Conservation (phyloP, 2,797 vertebrate genomes). For the Hybognathus amarus region DNA sequence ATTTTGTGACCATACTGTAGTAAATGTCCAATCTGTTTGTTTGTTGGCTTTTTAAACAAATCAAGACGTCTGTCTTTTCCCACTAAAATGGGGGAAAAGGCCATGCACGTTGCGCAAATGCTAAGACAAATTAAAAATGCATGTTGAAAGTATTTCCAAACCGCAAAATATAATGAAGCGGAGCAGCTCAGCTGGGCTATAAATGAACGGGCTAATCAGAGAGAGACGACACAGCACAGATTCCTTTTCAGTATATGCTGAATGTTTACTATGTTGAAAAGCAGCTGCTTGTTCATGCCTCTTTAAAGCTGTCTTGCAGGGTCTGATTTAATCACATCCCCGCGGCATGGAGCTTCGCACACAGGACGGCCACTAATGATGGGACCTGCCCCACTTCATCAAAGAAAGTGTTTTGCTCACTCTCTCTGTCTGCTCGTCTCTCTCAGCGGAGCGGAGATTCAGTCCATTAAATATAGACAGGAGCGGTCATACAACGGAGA, state of each 20-base stretch:
- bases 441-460: slow-evolving; percentile 23
- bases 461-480: slow-evolving; percentile 30
- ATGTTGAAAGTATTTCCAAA: slow-evolving; percentile 27
- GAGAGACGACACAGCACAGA: neutral
- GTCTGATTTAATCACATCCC: slow-evolving; percentile 46
- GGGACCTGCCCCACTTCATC: slow-evolving; percentile 49
- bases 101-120: neutral
- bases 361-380: slow-evolving; percentile 31
- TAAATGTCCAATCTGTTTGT: slow-evolving; percentile 15
- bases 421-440: slow-evolving; percentile 9
- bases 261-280: slow-evolving; percentile 21
- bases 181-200: slow-evolving; percentile 24
- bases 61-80: neutral
- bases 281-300: slow-evolving; percentile 33
- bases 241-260: slow-evolving; percentile 1
- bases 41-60: slow-evolving; percentile 38
- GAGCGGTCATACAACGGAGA: neutral
- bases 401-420: slow-evolving; percentile 34
- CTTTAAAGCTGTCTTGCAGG: slow-evolving; percentile 28
- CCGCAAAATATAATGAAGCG: slow-evolving; percentile 33
- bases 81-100: neutral
- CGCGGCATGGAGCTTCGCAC: slow-evolving; percentile 4
- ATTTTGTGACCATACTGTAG: slow-evolving; percentile 51
- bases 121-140: slow-evolving; percentile 18
- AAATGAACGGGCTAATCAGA: slow-evolving; percentile 27